Percentiles rank a stretch among this genome's conserved stretches.
Conservation (phyloP, 2,113 vertebrate genomes). For the Leptocoma aspasia region DNA sequence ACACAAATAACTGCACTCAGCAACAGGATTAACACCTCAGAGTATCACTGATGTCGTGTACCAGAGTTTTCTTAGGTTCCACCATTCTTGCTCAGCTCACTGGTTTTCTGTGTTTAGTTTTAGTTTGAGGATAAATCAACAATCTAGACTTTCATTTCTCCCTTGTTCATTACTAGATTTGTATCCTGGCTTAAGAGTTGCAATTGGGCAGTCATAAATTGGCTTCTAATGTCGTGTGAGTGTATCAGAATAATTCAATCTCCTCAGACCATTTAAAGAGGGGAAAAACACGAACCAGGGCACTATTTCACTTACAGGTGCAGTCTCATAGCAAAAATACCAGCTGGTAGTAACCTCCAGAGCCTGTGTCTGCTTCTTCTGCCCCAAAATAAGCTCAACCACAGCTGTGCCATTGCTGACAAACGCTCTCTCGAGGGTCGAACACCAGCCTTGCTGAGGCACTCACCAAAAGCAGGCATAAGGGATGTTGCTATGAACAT, state of each 20-base stretch:
- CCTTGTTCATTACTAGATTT: neutral
- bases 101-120: neutral
- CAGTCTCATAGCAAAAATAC: neutral
- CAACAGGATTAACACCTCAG: neutral
- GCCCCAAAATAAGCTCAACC: neutral
- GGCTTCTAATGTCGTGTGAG: rapidly evolving
- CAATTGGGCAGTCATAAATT: neutral
- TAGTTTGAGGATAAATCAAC: neutral
- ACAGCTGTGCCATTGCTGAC: neutral
- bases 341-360: neutral
- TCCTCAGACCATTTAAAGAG: neutral
- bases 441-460: neutral
- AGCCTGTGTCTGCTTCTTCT: neutral
- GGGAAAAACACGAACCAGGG: neutral
- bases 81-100: neutral
- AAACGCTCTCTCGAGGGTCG: neutral
- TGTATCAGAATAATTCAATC: neutral
- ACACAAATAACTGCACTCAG: neutral
- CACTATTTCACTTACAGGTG: neutral
- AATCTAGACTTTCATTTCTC: neutral
- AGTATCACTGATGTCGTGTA: neutral
- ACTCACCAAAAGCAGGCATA: neutral
- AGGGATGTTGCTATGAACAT: no score
- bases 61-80: neutral
- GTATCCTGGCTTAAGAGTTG: neutral